A percentile compares a stretch with the other conserved stretches of the same genome.
Evolutionary conservation across 2,113 vertebrate species (phyloP).

Genomic region (Notiomystis cincta): DNA sequence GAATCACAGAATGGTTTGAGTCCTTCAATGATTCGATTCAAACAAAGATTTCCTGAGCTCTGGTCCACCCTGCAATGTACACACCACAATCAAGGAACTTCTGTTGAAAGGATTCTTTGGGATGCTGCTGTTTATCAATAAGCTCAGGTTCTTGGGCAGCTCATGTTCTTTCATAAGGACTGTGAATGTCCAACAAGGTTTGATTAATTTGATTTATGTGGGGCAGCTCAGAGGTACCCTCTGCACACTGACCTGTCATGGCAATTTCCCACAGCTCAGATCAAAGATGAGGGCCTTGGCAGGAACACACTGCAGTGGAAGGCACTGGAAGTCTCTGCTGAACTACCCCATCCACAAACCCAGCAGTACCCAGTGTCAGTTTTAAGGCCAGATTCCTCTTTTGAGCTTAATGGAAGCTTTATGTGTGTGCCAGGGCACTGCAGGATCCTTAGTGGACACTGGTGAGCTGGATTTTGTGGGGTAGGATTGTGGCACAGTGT

Average conservation of each 20-base stretch:
- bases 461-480: neutral
- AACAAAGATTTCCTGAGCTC: neutral
- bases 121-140: neutral
- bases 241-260: neutral
- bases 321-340: neutral
- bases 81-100: neutral
- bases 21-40: neutral
- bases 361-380: neutral
- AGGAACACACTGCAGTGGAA: neutral
- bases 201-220: neutral
- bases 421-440: neutral
- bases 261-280: neutral
- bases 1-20: neutral
- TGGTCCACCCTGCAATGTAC: neutral
- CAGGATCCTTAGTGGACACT: neutral
- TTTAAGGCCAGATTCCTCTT: neutral
- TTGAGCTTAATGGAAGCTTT: neutral
- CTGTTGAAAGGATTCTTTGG: neutral
- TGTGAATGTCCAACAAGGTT: neutral
- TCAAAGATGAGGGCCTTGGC: neutral
- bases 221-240: neutral
- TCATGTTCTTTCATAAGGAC: neutral
- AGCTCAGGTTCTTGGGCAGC: neutral
- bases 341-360: neutral
- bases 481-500: neutral